Evolutionary conservation across 1,140 invertebrate genomes (phyloP).

Genomic region (Drosophila arawakana): DNA sequence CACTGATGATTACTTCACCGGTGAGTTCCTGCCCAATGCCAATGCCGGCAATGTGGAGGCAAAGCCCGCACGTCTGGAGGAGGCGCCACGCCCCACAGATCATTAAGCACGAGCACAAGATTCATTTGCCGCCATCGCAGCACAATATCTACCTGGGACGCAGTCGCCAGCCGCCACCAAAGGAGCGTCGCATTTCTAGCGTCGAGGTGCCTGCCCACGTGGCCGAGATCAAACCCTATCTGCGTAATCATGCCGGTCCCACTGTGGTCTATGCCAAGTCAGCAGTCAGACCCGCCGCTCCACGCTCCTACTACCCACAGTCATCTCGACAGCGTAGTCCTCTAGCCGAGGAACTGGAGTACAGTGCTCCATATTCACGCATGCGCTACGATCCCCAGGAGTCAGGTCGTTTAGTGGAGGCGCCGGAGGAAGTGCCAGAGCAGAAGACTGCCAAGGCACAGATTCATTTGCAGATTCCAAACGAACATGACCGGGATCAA

Average conservation of each 20-base stretch:
- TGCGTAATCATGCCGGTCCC: conserved; percentile 55
- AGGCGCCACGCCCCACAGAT: conserved; percentile 58
- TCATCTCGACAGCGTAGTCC: conserved; percentile 52
- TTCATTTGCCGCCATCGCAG: conserved; percentile 76
- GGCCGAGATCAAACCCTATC: conserved; percentile 64
- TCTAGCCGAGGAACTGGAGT: conserved; percentile 65
- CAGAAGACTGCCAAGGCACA: conserved; percentile 55
- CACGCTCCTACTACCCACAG: conserved; percentile 55
- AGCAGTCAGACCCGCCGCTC: conserved; percentile 19
- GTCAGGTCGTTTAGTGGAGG: conserved; percentile 52
- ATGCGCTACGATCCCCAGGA: conserved; percentile 71
- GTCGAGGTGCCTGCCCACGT: conserved; percentile 61
- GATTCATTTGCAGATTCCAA: conserved; percentile 75
- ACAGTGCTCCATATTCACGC: conserved; percentile 76
- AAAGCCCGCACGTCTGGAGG: conserved; percentile 70
- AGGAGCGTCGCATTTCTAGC: conserved; percentile 44
- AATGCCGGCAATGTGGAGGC: conserved; percentile 61
- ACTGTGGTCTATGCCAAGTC: conserved; percentile 69
- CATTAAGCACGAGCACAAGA: conserved; percentile 81
- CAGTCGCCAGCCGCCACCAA: conserved; percentile 48
- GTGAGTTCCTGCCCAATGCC: conserved; percentile 69
- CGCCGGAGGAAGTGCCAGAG: neutral
- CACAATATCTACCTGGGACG: conserved; percentile 76
- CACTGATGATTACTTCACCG: conserved; percentile 70
- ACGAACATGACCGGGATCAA: conserved; percentile 49